These are phyloP conservation scores for Saccostrea glomerata DNA, from an alignment of 1,140 invertebrate genomes.

Conservation along the genomic window DNA sequence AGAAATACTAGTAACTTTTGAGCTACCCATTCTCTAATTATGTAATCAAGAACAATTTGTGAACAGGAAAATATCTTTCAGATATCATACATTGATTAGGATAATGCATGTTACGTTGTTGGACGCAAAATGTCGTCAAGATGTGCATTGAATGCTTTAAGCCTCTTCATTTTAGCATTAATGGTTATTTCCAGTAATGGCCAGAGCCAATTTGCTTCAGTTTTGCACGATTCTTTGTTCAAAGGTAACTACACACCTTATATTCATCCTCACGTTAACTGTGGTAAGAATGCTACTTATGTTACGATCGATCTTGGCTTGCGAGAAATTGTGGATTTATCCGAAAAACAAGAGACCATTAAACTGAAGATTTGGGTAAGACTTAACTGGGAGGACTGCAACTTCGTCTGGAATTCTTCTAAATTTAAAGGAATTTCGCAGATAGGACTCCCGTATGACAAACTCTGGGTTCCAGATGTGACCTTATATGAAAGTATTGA, in stretches of 20 bases:
- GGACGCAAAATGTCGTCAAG: neutral
- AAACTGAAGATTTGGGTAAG: conserved; percentile 22
- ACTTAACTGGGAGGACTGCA: conserved; percentile 31
- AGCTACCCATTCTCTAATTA: no score
- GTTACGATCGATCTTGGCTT: neutral
- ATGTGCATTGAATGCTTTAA: neutral
- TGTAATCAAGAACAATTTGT: no score
- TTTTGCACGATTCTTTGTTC: neutral
- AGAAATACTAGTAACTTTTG: no score
- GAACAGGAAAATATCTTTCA: no score
- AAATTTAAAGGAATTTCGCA: neutral
- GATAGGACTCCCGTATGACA: neutral
- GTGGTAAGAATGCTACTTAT: neutral
- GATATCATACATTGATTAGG: no score
- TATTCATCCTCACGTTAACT: neutral
- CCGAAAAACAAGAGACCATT: neutral
- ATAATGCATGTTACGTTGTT: no score
- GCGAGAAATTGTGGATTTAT: conserved; percentile 7
- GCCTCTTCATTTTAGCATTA: neutral
- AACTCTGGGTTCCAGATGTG: conserved; percentile 32
- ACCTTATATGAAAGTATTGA: neutral
- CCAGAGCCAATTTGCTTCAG: neutral
- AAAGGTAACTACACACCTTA: neutral
- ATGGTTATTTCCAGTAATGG: neutral
- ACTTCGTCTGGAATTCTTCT: neutral